phyloP scores from a whole-genome alignment of 2,113 vertebrate species.

The Takifugu bimaculatus region DNA sequence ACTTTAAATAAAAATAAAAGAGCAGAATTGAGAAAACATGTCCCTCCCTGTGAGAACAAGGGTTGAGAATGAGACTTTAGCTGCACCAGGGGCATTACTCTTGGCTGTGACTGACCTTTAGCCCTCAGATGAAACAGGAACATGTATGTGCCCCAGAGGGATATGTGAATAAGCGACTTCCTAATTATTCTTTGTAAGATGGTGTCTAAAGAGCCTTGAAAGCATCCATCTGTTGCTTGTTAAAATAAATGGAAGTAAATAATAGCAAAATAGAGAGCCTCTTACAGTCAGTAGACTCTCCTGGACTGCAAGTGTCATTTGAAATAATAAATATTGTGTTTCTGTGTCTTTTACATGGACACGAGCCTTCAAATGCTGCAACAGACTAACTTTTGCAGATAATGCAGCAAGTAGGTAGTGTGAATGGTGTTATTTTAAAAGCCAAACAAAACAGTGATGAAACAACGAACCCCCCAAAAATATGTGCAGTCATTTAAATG shows the following conservation, averaged over 20 bases:
- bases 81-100: slow-evolving; percentile 34
- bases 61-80: slow-evolving; percentile 14
- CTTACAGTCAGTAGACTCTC: background rate
- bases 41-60: slow-evolving; percentile 7
- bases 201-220: slow-evolving; percentile 14
- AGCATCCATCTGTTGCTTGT: slow-evolving; percentile 15
- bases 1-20: background rate
- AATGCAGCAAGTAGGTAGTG: too few relatives aligned
- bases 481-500: too few relatives aligned
- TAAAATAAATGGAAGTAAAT: slow-evolving; percentile 10
- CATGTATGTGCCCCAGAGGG: slow-evolving; percentile 35
- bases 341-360: too few relatives aligned
- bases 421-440: too few relatives aligned
- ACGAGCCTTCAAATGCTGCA: too few relatives aligned
- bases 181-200: slow-evolving; percentile 33
- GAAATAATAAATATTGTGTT: too few relatives aligned
- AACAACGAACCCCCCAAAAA: too few relatives aligned
- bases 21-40: slow-evolving; percentile 41
- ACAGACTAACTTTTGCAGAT: too few relatives aligned
- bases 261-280: background rate
- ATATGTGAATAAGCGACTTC: slow-evolving; percentile 38
- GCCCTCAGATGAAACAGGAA: slow-evolving; percentile 47
- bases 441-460: too few relatives aligned
- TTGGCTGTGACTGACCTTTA: slow-evolving; percentile 45
- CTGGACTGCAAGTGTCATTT: too few relatives aligned